Conservation (phyloP, 1,140 invertebrate genomes). For the Lutraria rhynchaena region DNA sequence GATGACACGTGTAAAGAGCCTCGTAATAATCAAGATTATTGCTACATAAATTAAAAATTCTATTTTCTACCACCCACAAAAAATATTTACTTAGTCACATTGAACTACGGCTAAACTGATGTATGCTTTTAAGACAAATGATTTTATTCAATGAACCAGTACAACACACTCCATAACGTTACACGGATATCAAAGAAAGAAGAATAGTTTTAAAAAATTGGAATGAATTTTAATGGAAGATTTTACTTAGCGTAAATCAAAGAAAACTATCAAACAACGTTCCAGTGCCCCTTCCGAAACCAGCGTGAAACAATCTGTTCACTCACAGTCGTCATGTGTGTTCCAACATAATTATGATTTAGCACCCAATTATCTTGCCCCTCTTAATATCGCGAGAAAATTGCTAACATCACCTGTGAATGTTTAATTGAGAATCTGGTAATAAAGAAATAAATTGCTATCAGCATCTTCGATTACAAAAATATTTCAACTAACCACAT, state of each 20-base stretch:
- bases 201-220: background rate
- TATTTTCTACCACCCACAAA: background rate
- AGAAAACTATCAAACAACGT: slow-evolving; percentile 2
- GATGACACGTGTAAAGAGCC: background rate
- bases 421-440: slow-evolving; percentile 25
- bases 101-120: background rate
- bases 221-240: slow-evolving; percentile 10
- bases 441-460: slow-evolving; percentile 27
- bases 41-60: background rate
- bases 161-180: background rate
- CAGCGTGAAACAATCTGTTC: slow-evolving; percentile 17
- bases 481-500: too few relatives aligned
- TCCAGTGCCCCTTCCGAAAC: background rate
- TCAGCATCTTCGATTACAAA: slow-evolving; percentile 13
- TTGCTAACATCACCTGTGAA: slow-evolving; percentile 35
- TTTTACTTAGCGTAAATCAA: slow-evolving; percentile 38
- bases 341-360: slow-evolving; percentile 53
- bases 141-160: slow-evolving; percentile 14
- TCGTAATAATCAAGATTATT: background rate
- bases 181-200: background rate
- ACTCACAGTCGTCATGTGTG: slow-evolving; percentile 27
- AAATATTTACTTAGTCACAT: background rate
- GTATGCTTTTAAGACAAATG: slow-evolving; percentile 1
- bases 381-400: slow-evolving; percentile 33
- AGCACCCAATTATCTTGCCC: slow-evolving; percentile 47